Conservation (phyloP, 2,113 vertebrate species). For the Phylloscopus whistleri region DNA sequence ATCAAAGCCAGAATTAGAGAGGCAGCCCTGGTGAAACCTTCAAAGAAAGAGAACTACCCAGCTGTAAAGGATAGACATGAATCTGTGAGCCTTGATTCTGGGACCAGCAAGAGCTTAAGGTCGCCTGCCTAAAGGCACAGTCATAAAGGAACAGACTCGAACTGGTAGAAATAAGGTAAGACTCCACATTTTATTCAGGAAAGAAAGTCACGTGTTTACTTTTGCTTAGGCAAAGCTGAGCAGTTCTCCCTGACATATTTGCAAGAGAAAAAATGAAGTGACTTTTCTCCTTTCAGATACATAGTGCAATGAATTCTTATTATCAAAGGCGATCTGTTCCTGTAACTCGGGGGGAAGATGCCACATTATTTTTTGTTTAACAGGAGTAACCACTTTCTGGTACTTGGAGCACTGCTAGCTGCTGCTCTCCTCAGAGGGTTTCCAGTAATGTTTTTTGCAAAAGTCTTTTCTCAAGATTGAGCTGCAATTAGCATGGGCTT, state of each 20-base stretch:
- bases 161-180: not conserved
- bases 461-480: not conserved
- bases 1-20: not conserved
- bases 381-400: not conserved
- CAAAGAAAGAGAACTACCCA: not conserved
- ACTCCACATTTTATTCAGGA: not conserved
- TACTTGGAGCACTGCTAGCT: not conserved
- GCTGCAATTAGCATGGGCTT: slow-evolving; percentile 27
- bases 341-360: not conserved
- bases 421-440: not conserved
- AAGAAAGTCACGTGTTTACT: rapidly evolving
- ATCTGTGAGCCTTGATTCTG: not conserved
- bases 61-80: not conserved
- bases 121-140: not conserved
- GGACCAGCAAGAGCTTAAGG: not conserved
- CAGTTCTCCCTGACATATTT: not conserved
- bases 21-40: not conserved
- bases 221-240: not conserved
- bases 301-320: not conserved
- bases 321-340: not conserved
- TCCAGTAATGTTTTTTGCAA: not conserved
- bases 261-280: not conserved
- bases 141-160: not conserved
- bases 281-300: not conserved
- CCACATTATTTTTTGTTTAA: not conserved